Conservation (phyloP, 2,797 vertebrate species). For the Molossus molossus region DNA sequence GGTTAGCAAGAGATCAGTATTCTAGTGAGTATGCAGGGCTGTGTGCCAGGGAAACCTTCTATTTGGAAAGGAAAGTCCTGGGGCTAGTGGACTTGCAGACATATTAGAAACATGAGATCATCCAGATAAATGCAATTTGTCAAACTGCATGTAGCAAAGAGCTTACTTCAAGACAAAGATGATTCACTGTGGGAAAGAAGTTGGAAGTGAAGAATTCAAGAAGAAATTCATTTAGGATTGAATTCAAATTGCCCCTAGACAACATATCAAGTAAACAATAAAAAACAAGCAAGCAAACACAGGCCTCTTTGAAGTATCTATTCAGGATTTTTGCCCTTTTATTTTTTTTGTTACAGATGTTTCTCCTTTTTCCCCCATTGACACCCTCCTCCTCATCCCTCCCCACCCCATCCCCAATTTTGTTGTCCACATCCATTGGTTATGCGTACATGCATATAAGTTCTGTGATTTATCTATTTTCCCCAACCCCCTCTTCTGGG, state of each 20-base stretch:
- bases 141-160: slow-evolving; percentile 50
- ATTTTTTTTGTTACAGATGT: too few species aligned
- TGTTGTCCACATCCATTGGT: too few species aligned
- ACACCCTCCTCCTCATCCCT: too few species aligned
- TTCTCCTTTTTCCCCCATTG: too few species aligned
- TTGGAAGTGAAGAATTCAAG: background rate
- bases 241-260: slow-evolving; percentile 18
- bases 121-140: slow-evolving; percentile 33
- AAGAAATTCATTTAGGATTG: slow-evolving; percentile 33
- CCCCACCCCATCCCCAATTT: too few species aligned
- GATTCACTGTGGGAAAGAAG: background rate
- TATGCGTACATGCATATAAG: too few species aligned
- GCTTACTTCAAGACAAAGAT: slow-evolving; percentile 50
- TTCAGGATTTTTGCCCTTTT: background rate
- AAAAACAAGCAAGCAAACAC: background rate
- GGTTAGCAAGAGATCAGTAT: background rate
- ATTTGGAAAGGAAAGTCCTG: background rate
- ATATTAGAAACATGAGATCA: background rate
- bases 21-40: background rate
- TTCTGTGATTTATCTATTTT: too few species aligned
- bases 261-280: background rate
- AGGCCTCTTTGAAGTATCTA: background rate
- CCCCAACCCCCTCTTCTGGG: too few species aligned
- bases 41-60: background rate
- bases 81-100: background rate